Evolutionary conservation across 2,888 invertebrate genomes (phyloP), one percentile per base, ranked within the genome.

Genomic region (Colletes collaris): DNA sequence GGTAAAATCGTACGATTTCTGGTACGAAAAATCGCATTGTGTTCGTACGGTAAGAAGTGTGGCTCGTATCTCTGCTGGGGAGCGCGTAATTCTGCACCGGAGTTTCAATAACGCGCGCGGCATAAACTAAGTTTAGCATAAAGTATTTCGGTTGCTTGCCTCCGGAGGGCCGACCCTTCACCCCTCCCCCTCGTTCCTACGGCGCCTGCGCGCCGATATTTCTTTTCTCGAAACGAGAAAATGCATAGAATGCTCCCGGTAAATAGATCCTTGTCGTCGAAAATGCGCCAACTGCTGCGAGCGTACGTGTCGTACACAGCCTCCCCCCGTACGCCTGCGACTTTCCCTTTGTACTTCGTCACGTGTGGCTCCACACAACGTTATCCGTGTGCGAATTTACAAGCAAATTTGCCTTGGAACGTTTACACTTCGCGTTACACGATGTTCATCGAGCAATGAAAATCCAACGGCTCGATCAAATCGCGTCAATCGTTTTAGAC

Each of bases 121-220:
- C 86, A 82, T 87, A 88, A 87, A 88, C 85, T 83, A 84, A 86
- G 85, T 88, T 87, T 86, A 88, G 85, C 86, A 85, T 87, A 85
- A 87, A 85, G 83, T 86, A 83, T 88, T 86, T 82, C 82, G 83
- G 81, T 79, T 64, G 62, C 72, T 71, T 62, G 67, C 76, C 73
- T 58, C 37, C 37, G 71, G 19, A 46, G 11, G 53, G 27, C 49
- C 13, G 13, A 7, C 49, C 66, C 10, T 13, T 50, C 3, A 44
- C 3, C 10, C 5, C 40, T 10, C 35, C 8, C 6, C 44, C 8
- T 2, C 7, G 6, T 2, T 27, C 27, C 27, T 27, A 2, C 27
- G 27, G 27, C 27, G 27, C 27, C 16, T 44, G 4, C 13, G 19
- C 16, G 7, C 11, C 10, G n/a, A n/a, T 50, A 49, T 67, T 60